Percentiles rank a stretch among this genome's conserved stretches.
These are phyloP conservation scores for Serrognathus titanus DNA, from an alignment of 2,888 invertebrate species.

Conservation along the genomic window DNA sequence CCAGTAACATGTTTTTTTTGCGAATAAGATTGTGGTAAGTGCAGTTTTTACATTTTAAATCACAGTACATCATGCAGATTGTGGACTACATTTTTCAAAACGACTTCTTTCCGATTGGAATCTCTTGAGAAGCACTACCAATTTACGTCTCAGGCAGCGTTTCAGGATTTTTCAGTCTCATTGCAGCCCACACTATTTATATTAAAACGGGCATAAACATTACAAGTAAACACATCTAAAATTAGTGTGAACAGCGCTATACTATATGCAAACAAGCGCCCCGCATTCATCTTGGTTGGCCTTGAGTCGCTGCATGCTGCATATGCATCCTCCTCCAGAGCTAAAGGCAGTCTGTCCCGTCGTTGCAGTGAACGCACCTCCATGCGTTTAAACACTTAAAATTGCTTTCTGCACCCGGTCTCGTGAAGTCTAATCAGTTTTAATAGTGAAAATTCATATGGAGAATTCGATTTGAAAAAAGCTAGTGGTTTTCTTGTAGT, in stretches of 20 bases:
- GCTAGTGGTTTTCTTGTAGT: too few species aligned
- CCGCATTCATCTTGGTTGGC: conserved; percentile 18
- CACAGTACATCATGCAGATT: too few species aligned
- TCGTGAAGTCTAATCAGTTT: too few species aligned
- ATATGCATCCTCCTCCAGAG: conserved; percentile 13
- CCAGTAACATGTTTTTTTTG: too few species aligned
- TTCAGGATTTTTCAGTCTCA: neutral
- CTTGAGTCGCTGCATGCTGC: conserved; percentile 13
- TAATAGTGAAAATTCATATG: too few species aligned
- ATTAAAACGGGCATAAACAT: conserved; percentile 5
- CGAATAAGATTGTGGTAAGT: too few species aligned
- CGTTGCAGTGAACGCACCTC: neutral
- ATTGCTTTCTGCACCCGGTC: too few species aligned
- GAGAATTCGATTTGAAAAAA: too few species aligned
- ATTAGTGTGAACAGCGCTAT: conserved; percentile 14
- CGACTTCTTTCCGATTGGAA: neutral
- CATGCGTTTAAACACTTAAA: neutral
- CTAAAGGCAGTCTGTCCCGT: conserved; percentile 8
- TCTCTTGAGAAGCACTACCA: neutral
- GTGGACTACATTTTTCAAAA: too few species aligned
- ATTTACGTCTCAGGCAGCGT: neutral
- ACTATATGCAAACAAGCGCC: conserved; percentile 17
- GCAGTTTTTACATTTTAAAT: too few species aligned
- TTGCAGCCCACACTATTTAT: neutral
- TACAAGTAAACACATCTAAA: conserved; percentile 20